Evolutionary conservation across 1,140 invertebrate genomes (phyloP), one percentile per base, ranked within the genome.

Genomic region (Mactra quadrangularis): DNA sequence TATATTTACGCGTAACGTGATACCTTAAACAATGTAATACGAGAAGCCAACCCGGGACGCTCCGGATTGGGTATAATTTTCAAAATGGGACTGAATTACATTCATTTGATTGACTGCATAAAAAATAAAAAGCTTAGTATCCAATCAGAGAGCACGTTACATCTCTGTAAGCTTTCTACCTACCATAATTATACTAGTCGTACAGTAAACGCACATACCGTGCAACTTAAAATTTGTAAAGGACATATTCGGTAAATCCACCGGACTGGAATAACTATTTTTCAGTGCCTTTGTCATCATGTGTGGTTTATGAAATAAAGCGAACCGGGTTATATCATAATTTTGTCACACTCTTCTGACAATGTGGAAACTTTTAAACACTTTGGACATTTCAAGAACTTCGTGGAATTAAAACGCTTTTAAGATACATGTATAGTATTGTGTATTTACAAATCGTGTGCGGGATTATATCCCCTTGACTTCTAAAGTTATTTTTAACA

Each of bases 101-200:
- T 25, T 17, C 27, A n/a, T 68, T 50, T 78, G 76, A 78, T 78
- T 78, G 76, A 78, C 76, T 78, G 76, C 47, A 17, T 41, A 66
- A 78, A 66, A 55, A 29, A 66, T 55, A 35, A 47, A 68, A 81
- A 81, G n/a, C 22, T 15, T 1, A 22, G 13, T 50, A 45, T 33
- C 77, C 77, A 81, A 81, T 81, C 47, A 71, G 25, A 81, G n/a
- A 33, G 55, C 52, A 11, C 64, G 60, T 81, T 81, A 81, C 77
- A 81, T 35, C 64, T 17, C 53, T 31, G 66, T 71, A 55, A 59
- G 59, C 41, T 22, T 19, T 25, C 77, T 81, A 81, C 77, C 66
- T 81, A 81, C 57, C 62, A 59, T 81, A 81, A 81, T 81, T 68
- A 68, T 68, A 81, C 47, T 52, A 71, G 38, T 31, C 64, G 38